A percentile compares a stretch with the other conserved stretches of the same genome.
These are phyloP conservation scores for Zaprionus gabonicus DNA, from an alignment of 1,140 invertebrate genomes.

Conservation along the genomic window DNA sequence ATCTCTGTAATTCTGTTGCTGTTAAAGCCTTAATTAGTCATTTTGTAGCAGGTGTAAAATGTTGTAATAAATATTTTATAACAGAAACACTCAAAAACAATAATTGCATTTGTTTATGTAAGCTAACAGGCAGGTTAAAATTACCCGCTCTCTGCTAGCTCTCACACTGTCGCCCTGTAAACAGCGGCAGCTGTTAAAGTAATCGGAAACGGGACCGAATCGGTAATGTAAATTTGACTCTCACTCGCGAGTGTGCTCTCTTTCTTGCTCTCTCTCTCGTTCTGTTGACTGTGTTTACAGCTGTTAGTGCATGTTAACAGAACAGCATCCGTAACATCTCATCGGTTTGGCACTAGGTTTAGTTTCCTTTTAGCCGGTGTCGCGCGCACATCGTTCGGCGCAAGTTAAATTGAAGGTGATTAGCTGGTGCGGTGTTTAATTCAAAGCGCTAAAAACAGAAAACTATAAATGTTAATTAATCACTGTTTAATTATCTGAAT, in stretches of 20 bases:
- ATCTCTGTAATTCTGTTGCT: not conserved
- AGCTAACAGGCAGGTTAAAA: slow-evolving; percentile 17
- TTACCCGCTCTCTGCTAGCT: slow-evolving; percentile 1
- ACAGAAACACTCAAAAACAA: slow-evolving; percentile 44
- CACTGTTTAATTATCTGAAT: not conserved
- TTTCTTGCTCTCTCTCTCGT: not conserved
- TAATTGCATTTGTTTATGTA: slow-evolving; percentile 57
- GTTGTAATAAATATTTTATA: slow-evolving; percentile 53
- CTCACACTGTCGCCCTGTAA: not conserved
- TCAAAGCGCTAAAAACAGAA: slow-evolving; percentile 17
- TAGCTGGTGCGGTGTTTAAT: slow-evolving; percentile 2
- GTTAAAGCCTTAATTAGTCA: slow-evolving; percentile 28
- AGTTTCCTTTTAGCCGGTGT: slow-evolving; percentile 77
- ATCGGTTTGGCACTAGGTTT: slow-evolving; percentile 41
- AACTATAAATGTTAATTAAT: not conserved
- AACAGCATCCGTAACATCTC: slow-evolving; percentile 36
- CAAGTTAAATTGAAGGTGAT: slow-evolving; percentile 25
- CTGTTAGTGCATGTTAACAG: slow-evolving; percentile 19
- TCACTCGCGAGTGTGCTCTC: not conserved
- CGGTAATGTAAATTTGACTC: not conserved
- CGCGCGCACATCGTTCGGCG: slow-evolving; percentile 55
- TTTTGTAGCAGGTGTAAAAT: slow-evolving; percentile 34
- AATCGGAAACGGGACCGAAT: not conserved
- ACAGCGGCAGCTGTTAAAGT: not conserved
- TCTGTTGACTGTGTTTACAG: slow-evolving; percentile 1